Conservation (phyloP, 2,797 vertebrate genomes). For the Megaceryle alcyon region DNA sequence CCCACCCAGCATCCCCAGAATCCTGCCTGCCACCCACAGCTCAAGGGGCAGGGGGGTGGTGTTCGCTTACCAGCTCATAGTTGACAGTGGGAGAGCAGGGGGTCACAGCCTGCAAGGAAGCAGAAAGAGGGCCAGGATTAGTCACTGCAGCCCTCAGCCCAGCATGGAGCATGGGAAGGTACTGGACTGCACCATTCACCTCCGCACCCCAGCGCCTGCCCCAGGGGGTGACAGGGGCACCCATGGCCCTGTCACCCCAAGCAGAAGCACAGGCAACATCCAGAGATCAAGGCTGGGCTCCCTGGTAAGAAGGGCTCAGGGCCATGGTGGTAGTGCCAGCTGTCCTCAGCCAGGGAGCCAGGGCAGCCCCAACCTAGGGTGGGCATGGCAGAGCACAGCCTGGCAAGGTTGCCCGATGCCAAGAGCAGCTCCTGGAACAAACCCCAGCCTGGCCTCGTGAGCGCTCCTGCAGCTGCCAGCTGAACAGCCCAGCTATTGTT, state of each 20-base stretch:
- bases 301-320: not conserved
- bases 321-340: not conserved
- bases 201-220: accelerated
- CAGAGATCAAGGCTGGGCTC: not conserved
- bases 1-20: not conserved
- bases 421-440: conserved; percentile 53
- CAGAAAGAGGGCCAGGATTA: conserved; percentile 60
- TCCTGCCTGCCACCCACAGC: not conserved
- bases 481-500: conserved; percentile 64
- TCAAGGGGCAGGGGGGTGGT: not conserved
- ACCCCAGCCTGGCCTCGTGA: conserved; percentile 43
- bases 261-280: not conserved
- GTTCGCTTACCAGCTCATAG: conserved; percentile 78
- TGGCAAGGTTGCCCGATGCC: not conserved
- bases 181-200: not conserved
- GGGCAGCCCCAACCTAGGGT: not conserved
- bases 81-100: conserved; percentile 74
- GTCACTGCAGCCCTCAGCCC: not conserved
- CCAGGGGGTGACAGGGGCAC: not conserved
- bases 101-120: conserved; percentile 74
- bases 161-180: not conserved
- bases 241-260: accelerated
- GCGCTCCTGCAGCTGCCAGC: conserved; percentile 24
- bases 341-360: not conserved
- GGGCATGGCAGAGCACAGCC: not conserved